Conservation (phyloP, 2,797 vertebrate species). For the Eulemur albifrons region DNA sequence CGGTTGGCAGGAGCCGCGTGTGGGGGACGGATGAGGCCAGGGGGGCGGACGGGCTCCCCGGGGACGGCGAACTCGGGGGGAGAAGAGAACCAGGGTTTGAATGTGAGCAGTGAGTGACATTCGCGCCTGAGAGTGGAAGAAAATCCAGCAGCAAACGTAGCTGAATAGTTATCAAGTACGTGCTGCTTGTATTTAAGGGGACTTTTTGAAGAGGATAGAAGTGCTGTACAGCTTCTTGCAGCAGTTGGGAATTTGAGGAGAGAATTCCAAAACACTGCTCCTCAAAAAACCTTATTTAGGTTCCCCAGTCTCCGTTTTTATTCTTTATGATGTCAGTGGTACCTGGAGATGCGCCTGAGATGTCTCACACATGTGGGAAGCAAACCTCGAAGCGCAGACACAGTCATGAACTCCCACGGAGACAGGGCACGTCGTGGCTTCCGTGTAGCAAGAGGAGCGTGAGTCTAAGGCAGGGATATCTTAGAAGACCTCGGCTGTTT, state of each 20-base stretch:
- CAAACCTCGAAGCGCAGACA: neutral
- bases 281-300: neutral
- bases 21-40: rapidly evolving
- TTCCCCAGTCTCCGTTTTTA: neutral
- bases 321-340: neutral
- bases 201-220: rapidly evolving
- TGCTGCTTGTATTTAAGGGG: neutral
- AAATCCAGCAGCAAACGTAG: rapidly evolving
- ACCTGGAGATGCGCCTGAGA: neutral
- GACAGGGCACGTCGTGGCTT: neutral
- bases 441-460: rapidly evolving
- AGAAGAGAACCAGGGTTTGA: rapidly evolving
- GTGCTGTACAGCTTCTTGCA: rapidly evolving
- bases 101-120: rapidly evolving
- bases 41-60: rapidly evolving
- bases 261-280: neutral
- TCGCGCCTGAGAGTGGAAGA: neutral
- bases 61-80: rapidly evolving
- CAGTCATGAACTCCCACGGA: rapidly evolving
- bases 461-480: no score
- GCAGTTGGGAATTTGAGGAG: neutral
- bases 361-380: neutral
- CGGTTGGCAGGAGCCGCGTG: rapidly evolving
- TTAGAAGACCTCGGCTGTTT: neutral
- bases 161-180: rapidly evolving